Percentiles rank a stretch among this genome's conserved stretches.
These are phyloP conservation scores for Felis chaus DNA, from an alignment of 2,113 vertebrate species.

Conservation along the genomic window DNA sequence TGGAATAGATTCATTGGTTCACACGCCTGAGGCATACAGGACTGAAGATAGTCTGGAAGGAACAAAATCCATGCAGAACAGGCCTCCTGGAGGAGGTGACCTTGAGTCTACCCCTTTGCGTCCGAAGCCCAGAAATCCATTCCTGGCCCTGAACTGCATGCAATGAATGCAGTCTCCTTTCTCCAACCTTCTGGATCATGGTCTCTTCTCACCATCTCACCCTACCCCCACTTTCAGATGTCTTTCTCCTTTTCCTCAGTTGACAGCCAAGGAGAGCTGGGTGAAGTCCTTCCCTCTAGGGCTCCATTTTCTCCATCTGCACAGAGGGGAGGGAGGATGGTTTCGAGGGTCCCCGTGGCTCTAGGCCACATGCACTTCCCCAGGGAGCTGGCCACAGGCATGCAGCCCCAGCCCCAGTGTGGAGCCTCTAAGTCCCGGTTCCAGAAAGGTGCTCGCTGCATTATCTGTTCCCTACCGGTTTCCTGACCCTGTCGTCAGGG, in stretches of 20 bases:
- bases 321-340: neutral
- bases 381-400: neutral
- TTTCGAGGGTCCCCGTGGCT: neutral
- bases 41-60: neutral
- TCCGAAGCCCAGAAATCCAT: neutral
- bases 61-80: neutral
- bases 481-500: slow-evolving; percentile 53
- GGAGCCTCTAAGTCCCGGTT: neutral
- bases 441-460: neutral
- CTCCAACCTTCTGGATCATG: neutral
- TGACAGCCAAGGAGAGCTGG: neutral
- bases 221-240: neutral
- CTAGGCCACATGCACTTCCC: neutral
- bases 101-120: neutral
- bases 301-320: neutral
- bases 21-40: neutral
- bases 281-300: neutral
- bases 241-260: neutral
- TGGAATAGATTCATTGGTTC: neutral
- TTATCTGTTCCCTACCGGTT: slow-evolving; percentile 45
- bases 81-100: slow-evolving; percentile 27
- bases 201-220: neutral
- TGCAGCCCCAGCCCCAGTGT: neutral
- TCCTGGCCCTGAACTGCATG: neutral
- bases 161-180: neutral